These are phyloP conservation scores for Nothura maculosa DNA, from an alignment of 2,797 vertebrate species.

Conservation along the genomic window DNA sequence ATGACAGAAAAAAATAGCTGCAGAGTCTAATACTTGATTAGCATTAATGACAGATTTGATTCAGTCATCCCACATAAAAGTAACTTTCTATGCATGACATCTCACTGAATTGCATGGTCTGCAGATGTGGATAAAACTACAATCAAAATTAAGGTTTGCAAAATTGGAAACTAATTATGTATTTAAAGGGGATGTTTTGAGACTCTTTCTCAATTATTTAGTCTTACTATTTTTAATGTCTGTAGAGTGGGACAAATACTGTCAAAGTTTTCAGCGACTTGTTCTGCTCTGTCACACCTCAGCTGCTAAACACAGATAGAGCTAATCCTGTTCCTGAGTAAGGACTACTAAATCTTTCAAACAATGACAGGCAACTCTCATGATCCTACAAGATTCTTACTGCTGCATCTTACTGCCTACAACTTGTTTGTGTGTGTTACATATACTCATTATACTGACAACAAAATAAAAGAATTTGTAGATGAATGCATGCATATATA, in stretches of 20 bases:
- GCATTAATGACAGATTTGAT: constrained; percentile 7
- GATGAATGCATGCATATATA: background rate
- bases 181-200: background rate
- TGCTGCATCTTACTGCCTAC: background rate
- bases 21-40: background rate
- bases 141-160: background rate
- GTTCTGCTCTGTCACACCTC: background rate
- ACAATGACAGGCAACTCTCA: background rate
- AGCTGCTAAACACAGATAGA: background rate
- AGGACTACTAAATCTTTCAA: background rate
- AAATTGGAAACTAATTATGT: background rate
- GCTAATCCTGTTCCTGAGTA: background rate
- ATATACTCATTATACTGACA: background rate
- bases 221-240: background rate
- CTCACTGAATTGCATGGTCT: background rate
- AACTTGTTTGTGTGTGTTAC: background rate
- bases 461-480: background rate
- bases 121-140: background rate
- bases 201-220: background rate
- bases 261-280: background rate
- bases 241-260: background rate
- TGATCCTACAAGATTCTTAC: background rate
- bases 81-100: background rate
- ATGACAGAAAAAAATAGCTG: constrained; percentile 2
- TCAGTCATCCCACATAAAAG: background rate